phyloP scores from a whole-genome alignment of 2,797 vertebrate genomes.

The Acipenser ruthenus region DNA sequence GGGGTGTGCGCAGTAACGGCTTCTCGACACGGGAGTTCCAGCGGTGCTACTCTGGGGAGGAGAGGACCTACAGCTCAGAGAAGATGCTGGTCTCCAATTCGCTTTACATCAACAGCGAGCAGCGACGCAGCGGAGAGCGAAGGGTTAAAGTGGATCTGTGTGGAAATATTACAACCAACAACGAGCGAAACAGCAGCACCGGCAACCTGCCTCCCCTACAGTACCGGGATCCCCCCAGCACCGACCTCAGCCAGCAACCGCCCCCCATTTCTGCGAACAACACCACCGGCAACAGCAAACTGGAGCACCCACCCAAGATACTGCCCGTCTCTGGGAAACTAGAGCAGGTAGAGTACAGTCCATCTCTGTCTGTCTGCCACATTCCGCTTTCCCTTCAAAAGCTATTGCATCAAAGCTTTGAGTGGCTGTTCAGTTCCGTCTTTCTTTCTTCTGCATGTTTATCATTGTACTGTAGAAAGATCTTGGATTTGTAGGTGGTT shows the following conservation, averaged over 20 bases:
- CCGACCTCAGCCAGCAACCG: conserved; percentile 13
- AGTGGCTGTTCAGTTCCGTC: background rate
- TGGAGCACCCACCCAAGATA: conserved; percentile 80
- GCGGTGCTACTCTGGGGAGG: conserved; percentile 77
- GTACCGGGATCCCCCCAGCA: conserved; percentile 73
- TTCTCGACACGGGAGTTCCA: conserved; percentile 60
- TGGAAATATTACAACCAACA: conserved; percentile 66
- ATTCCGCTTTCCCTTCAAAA: conserved; percentile 13
- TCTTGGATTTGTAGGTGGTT: background rate
- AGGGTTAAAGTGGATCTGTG: conserved; percentile 66
- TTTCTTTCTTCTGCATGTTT: background rate
- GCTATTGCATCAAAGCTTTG: no score
- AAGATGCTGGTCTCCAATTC: conserved; percentile 56
- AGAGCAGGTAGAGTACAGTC: conserved; percentile 71
- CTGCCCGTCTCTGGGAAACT: conserved; percentile 87
- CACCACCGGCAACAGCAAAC: conserved; percentile 35
- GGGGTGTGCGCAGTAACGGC: no score
- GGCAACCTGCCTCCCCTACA: conserved; percentile 61
- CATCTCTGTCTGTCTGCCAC: no score
- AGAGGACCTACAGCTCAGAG: conserved; percentile 80
- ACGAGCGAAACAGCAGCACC: conserved; percentile 54
- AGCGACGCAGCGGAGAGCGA: conserved; percentile 56
- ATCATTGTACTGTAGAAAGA: background rate
- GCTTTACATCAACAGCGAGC: conserved; percentile 70
- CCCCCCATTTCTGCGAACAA: conserved; percentile 32